These are phyloP conservation scores for Chromis chromis DNA, from an alignment of 2,797 vertebrate species.

Conservation along the genomic window DNA sequence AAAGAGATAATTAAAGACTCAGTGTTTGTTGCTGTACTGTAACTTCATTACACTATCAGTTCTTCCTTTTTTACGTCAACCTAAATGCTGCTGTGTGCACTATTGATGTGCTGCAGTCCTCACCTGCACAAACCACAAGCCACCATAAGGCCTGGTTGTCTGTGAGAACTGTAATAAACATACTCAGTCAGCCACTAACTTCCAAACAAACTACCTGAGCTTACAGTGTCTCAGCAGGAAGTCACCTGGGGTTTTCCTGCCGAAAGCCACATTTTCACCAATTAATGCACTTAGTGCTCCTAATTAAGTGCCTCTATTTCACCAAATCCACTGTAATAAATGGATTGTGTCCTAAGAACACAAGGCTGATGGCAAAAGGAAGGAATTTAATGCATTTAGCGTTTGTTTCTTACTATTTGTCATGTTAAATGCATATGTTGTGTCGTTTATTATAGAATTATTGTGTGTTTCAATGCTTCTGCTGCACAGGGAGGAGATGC, in stretches of 20 bases:
- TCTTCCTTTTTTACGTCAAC: background rate
- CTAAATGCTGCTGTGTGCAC: background rate
- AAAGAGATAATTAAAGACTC: slow-evolving; percentile 13
- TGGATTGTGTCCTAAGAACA: background rate
- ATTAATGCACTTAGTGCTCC: slow-evolving; percentile 21
- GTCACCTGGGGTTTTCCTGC: slow-evolving; percentile 64
- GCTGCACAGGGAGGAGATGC: no score
- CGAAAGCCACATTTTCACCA: slow-evolving; percentile 38
- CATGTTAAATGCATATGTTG: no score
- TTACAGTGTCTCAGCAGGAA: slow-evolving; percentile 51
- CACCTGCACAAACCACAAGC: slow-evolving; percentile 56
- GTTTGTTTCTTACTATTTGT: no score
- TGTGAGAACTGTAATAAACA: slow-evolving; percentile 48
- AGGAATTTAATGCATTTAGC: no score
- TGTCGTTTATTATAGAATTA: no score
- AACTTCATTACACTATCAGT: slow-evolving; percentile 15
- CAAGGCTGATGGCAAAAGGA: background rate
- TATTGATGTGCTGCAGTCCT: background rate
- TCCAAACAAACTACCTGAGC: slow-evolving; percentile 54
- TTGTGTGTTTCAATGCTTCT: no score
- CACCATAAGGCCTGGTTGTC: slow-evolving; percentile 37
- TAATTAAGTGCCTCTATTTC: slow-evolving; percentile 39
- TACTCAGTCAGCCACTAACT: slow-evolving; percentile 45
- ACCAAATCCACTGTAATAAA: slow-evolving; percentile 10
- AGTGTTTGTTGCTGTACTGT: background rate